Base-by-base conservation (phyloP, 2,797 vertebrate species). In the Sebastes hubbsi region DNA sequence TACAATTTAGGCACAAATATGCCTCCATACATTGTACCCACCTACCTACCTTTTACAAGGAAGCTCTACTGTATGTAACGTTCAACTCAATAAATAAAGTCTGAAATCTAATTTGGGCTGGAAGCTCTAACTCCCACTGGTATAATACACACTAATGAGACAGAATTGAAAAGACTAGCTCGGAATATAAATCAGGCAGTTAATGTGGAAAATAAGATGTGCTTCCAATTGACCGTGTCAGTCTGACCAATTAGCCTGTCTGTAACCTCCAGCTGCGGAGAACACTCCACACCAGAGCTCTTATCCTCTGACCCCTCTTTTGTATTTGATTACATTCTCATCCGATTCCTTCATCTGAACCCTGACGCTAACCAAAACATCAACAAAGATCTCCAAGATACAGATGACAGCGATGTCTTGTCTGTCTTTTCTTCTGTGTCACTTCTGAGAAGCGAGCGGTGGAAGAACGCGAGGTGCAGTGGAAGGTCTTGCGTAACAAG, bases 401-500 rank as follows among this genome's bases (percentile, higher is more conserved):
- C 61, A 4, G 54, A 75, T 11, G 56, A 87, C 86, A 88, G 73
- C 64, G 1, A 3, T 0, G 62, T 70, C 77, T 83, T 84, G 86
- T 90, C 63, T 58, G 8, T 2, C 24, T 58, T 58, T 8, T 62
- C 61, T 36, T 59, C 59, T 72, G 29, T 60, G 81, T 80, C 82
- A 87, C 84, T 86, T 87, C 78, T 46, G 49, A 69, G 89, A 91
- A 87, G 14, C 54, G 11, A 36, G 2, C 66, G 63, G n/a, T 58
- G 72, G 80, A 83, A 61, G 84, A 67, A 76, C 7, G 5, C 9
- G 67, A 81, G 74, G 67, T 82, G 63, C 77, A 68, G 30, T 55
- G 76, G 55, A 87, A 74, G 71, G 65, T 78, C 82, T 88, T 68
- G 30, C 20, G 16, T 82, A 91, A 94, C 91, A 94, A 92, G 77